Percentiles rank a stretch among this genome's conserved stretches.
phyloP scores from a whole-genome alignment of 2,888 invertebrate species.

The Agrotis clavis region DNA sequence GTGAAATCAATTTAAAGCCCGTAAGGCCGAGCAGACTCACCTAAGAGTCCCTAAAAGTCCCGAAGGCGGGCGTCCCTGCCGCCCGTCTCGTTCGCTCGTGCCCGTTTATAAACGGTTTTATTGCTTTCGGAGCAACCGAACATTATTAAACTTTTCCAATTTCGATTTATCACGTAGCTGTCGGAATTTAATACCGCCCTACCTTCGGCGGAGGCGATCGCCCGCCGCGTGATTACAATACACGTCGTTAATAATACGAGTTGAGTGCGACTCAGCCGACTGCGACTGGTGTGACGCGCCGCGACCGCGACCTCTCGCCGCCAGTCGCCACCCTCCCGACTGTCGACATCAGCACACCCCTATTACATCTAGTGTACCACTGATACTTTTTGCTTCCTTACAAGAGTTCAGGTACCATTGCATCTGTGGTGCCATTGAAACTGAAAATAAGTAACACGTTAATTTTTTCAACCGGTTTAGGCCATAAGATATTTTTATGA shows the following conservation, averaged over 20 bases:
- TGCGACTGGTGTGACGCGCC: constrained; percentile 58
- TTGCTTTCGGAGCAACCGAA: constrained; percentile 92
- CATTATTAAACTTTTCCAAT: constrained; percentile 92
- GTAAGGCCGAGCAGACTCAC: constrained; percentile 85
- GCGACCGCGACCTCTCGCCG: constrained; percentile 48
- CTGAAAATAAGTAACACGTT: background rate
- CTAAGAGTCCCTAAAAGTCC: constrained; percentile 90
- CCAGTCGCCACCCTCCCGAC: constrained; percentile 39
- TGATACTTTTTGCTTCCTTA: constrained; percentile 22
- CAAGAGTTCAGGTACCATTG: constrained; percentile 24
- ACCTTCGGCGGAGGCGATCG: constrained; percentile 91
- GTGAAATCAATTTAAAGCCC: constrained; percentile 87
- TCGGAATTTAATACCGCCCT: constrained; percentile 92
- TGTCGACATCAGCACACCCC: constrained; percentile 62
- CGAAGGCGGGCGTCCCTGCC: constrained; percentile 89
- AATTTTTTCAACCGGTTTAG: background rate
- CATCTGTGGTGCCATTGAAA: constrained; percentile 14
- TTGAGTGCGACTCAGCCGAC: constrained; percentile 76
- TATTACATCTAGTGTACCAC: constrained; percentile 47
- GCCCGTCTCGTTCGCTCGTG: constrained; percentile 90
- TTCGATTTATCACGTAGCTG: constrained; percentile 92
- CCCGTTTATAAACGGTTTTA: constrained; percentile 92
- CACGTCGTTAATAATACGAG: constrained; percentile 91
- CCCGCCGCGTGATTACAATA: constrained; percentile 91
- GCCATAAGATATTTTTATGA: too few relatives aligned